Evolutionary conservation across 1,140 invertebrate genomes (phyloP).

Genomic region (Lerema accius): DNA sequence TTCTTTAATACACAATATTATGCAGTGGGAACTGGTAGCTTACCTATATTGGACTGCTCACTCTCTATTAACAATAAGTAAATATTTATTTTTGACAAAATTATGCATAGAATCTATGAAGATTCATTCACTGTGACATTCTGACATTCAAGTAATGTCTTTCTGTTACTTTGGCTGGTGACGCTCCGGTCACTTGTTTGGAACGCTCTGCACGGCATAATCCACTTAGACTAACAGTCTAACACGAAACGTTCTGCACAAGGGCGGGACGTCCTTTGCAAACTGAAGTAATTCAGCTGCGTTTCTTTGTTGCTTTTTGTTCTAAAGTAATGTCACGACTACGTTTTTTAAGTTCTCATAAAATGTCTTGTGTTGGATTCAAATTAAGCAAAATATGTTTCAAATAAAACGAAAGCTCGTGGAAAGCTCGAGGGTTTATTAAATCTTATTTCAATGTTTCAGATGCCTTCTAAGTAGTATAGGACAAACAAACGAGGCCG

Average conservation of each 20-base stretch:
- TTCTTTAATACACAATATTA: slow-evolving; percentile 18
- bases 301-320: slow-evolving; percentile 16
- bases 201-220: slow-evolving; percentile 25
- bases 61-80: no score
- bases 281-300: slow-evolving; percentile 16
- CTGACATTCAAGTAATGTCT: not conserved
- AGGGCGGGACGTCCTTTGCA: slow-evolving; percentile 21
- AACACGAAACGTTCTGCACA: slow-evolving; percentile 19
- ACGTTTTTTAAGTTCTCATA: not conserved
- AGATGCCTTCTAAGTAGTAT: not conserved
- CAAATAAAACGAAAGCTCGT: no score
- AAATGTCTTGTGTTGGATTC: no score
- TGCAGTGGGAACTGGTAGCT: slow-evolving; percentile 9
- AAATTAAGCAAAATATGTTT: no score
- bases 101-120: no score
- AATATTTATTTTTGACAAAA: no score
- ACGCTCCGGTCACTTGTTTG: slow-evolving; percentile 11
- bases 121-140: no score
- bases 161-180: not conserved
- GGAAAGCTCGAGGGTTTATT: no score
- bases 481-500: not conserved
- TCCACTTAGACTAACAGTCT: slow-evolving; percentile 23
- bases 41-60: slow-evolving; percentile 4
- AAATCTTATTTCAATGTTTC: not conserved
- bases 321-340: not conserved